Percentiles rank a stretch among this genome's conserved stretches.
Conservation (phyloP, 2,113 vertebrate species). For the Orientallactaga bullata region DNA sequence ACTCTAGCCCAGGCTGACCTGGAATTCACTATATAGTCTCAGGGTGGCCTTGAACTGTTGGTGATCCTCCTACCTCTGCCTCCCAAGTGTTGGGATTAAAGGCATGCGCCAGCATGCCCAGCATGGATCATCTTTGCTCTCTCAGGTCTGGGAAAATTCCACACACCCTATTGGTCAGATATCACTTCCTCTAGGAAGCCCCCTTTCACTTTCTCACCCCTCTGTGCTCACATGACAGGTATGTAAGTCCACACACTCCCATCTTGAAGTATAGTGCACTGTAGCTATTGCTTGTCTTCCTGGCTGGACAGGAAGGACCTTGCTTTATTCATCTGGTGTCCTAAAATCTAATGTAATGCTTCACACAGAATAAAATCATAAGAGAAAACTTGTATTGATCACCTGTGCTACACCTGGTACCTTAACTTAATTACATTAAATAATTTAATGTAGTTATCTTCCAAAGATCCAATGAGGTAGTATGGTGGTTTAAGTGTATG, state of each 20-base stretch:
- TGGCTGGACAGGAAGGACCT: not conserved
- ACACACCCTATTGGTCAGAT: not conserved
- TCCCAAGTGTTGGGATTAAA: too few species aligned
- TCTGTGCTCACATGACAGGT: not conserved
- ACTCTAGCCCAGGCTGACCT: too few species aligned
- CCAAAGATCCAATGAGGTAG: not conserved
- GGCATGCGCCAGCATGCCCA: too few species aligned
- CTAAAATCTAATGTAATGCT: not conserved
- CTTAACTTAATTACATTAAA: too few species aligned
- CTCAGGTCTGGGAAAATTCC: not conserved
- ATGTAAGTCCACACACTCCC: not conserved
- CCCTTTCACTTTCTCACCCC: not conserved
- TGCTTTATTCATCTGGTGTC: not conserved
- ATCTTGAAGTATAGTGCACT: not conserved
- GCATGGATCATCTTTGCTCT: not conserved
- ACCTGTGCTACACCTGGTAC: not conserved
- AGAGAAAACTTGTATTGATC: not conserved
- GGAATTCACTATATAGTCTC: too few species aligned
- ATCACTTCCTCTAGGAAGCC: constrained; percentile 43
- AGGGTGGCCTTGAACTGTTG: too few species aligned
- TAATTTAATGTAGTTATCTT: not conserved
- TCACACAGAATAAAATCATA: not conserved
- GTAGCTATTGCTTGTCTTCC: not conserved
- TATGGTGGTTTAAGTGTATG: too few species aligned
- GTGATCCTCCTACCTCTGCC: too few species aligned